Base-by-base conservation (phyloP, 2,888 invertebrate species). In the Drymonia ruficornis region DNA sequence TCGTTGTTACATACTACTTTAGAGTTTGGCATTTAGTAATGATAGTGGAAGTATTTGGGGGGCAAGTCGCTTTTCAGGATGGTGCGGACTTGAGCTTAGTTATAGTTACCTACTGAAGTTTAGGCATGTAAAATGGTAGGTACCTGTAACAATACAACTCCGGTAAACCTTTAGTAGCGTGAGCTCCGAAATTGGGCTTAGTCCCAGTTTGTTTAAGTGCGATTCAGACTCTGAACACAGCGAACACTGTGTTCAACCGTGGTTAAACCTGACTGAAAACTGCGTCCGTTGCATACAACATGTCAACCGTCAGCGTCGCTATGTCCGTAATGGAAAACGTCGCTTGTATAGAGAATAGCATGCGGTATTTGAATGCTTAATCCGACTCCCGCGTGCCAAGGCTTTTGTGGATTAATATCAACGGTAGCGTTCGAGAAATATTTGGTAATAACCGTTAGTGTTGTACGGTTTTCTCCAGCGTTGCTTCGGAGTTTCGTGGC, bases 311-410 rank as follows among this genome's bases (percentile, higher is more conserved):
- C 59, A 68, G 67, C 68, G 69, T 47, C 55, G 54, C 70, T 49
- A 72, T 72, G 76, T 62, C 58, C 18, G 54, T 73, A 73, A 72
- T 73, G 75, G 76, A 78, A 80, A 77, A 70, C 73, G 59, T 69
- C 53, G 49, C 43, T 53, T 18, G 61, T 62, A 59, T 69, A 68
- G 65, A 63, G 67, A 74, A 68, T 71, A 76, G 72, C 73, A 76
- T 79, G 82, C 79, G 80, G 81, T 86, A 85, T 84, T 82, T 81
- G 84, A 81, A 84, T 82, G 70, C 84, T 78, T 84, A 85, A 86
- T 81, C 81, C 80, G 64, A 65, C 70, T 71, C 65, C 74, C 79
- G 78, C 75, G 79, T 85, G 84, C 85, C 84, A 85, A 85, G 83
- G 83, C 80, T 86, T 80, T 76, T 61, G 74, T 65, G 81, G 84